A percentile compares a stretch with the other conserved stretches of the same genome.
phyloP scores from a whole-genome alignment of 2,797 vertebrate genomes.

The Enoplosus armatus region DNA sequence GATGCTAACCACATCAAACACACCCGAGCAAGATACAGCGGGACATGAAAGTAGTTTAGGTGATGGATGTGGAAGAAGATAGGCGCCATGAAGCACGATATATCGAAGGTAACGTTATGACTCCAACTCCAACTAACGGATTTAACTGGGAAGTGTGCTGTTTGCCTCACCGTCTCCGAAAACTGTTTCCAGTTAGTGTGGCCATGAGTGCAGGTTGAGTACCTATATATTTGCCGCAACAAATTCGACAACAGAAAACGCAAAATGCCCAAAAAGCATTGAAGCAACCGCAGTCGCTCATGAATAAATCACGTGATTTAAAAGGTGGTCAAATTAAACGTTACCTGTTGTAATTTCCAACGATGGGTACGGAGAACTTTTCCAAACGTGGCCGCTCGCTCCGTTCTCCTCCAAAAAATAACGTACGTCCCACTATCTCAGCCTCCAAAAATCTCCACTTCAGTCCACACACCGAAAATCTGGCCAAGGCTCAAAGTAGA shows the following conservation, averaged over 20 bases:
- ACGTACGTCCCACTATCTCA: slow-evolving; percentile 51
- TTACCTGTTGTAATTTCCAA: slow-evolving; percentile 71
- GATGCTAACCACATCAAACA: slow-evolving; percentile 13
- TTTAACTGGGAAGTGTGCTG: neutral
- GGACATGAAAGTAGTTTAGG: slow-evolving; percentile 41
- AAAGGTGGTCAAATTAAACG: slow-evolving; percentile 35
- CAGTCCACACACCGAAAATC: slow-evolving; percentile 62
- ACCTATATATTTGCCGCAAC: neutral
- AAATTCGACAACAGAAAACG: neutral
- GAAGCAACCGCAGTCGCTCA: slow-evolving; percentile 35
- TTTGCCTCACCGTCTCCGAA: neutral
- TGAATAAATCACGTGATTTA: slow-evolving; percentile 73
- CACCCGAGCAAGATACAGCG: neutral
- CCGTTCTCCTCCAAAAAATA: slow-evolving; percentile 60
- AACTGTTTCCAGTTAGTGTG: neutral
- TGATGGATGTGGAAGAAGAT: slow-evolving; percentile 67
- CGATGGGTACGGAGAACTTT: slow-evolving; percentile 48
- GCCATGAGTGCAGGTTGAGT: neutral
- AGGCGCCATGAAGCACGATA: slow-evolving; percentile 71
- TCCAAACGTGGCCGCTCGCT: slow-evolving; percentile 62
- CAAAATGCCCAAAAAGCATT: slow-evolving; percentile 27
- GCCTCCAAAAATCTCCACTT: slow-evolving; percentile 66
- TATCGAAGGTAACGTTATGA: slow-evolving; percentile 43
- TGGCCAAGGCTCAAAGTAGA: slow-evolving; percentile 57
- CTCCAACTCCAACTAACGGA: slow-evolving; percentile 32